Evolutionary conservation across 1,140 invertebrate genomes (phyloP), one percentile per base, ranked within the genome.

Genomic region (Cyphomyrmex costatus): DNA sequence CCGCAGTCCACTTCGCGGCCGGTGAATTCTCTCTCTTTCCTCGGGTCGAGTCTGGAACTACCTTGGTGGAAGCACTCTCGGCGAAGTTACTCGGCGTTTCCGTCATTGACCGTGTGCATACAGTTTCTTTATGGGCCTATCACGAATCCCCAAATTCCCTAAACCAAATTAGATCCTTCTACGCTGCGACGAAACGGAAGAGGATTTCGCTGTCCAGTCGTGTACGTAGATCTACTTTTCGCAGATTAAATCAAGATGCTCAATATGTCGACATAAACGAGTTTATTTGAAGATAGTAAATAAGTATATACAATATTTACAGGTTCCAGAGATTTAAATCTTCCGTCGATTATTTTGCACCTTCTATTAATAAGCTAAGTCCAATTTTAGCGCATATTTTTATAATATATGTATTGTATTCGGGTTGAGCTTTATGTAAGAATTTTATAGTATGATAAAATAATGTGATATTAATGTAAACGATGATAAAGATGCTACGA

Each of bases 121-220:
- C 36, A 49, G 24, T 21, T 61, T 63, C 51, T 74, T 86, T 68
- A 74, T 61, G 61, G 49, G n/a, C n/a, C 24, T 14, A 46, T 66
- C 78, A 53, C 71, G 27, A 84, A 65, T 14, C 66, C n/a, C 80
- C 46, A 85, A 83, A 83, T 61, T 66, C 65, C 65, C 30, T 51
- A 8, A 12, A 14, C 7, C 49, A 79, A 82, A 89, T 89, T 89
- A 70, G 49, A 77, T 89, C 65, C 36, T 24, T 16, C 14, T n/a
- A 14, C 12, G 36, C 19, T 46, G 10, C 16, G 27, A 46, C 46
- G 70, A 66, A 21, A 27, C 46, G 27, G 30, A 24, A 68, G 21
- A 61, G 30, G 30, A 42, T 56, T 49, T 16, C 19, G 27, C 51
- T 70, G 8, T 24, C 46, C 63, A 0, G 12, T 42, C 77, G n/a